These are phyloP conservation scores for Drosophila lacteicornis DNA, from an alignment of 1,140 invertebrate genomes.

Conservation along the genomic window DNA sequence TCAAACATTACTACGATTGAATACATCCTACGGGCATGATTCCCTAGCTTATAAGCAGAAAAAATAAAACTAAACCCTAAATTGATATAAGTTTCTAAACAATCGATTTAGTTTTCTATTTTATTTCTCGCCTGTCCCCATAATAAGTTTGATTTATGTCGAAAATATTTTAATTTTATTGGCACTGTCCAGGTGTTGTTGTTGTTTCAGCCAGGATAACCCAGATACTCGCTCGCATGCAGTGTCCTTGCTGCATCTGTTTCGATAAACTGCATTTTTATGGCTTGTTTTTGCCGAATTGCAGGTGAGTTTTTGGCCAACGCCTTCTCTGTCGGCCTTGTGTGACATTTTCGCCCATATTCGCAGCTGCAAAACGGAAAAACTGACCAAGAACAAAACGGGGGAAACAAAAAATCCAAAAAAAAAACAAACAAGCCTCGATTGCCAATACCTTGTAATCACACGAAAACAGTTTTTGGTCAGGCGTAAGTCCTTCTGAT, in stretches of 20 bases:
- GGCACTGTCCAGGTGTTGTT: slow-evolving; percentile 35
- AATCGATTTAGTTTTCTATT: slow-evolving; percentile 23
- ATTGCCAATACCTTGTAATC: slow-evolving; percentile 35
- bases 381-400: background rate
- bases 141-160: slow-evolving; percentile 74
- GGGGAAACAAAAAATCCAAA: background rate
- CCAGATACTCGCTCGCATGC: slow-evolving; percentile 43
- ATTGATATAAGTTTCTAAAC: slow-evolving; percentile 13
- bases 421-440: slow-evolving; percentile 1
- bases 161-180: slow-evolving; percentile 72
- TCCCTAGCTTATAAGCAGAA: too few species aligned
- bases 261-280: slow-evolving; percentile 56
- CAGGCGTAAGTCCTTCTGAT: slow-evolving; percentile 51
- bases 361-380: slow-evolving; percentile 14
- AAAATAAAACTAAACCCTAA: too few species aligned
- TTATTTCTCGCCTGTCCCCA: slow-evolving; percentile 61
- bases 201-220: slow-evolving; percentile 24
- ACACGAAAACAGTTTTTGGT: slow-evolving; percentile 36
- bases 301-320: slow-evolving; percentile 43
- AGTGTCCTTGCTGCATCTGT: slow-evolving; percentile 49
- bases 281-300: slow-evolving; percentile 36
- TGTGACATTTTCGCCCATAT: slow-evolving; percentile 52
- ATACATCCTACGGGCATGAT: too few species aligned
- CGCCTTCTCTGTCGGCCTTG: slow-evolving; percentile 28
- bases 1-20: too few species aligned